Percentiles rank a stretch among this genome's conserved stretches.
Conservation (phyloP, 2,113 vertebrate species). For the Bothrops jararaca region DNA sequence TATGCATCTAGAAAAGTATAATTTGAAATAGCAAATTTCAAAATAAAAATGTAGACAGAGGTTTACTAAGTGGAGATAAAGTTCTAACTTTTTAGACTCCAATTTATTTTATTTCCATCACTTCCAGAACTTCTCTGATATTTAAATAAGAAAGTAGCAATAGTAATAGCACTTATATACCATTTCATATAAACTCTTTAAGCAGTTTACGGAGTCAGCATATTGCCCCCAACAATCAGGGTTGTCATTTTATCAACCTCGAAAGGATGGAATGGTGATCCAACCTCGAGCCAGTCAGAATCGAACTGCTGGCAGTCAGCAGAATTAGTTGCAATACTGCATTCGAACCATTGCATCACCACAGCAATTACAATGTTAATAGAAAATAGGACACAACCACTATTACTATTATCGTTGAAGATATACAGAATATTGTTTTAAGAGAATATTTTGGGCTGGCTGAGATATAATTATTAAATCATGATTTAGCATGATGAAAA, state of each 20-base stretch:
- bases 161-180: background rate
- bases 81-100: background rate
- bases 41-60: background rate
- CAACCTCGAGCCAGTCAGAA: background rate
- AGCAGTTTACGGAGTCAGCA: background rate
- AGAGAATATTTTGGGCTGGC: background rate
- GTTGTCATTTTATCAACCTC: background rate
- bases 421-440: background rate
- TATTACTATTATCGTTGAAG: background rate
- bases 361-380: background rate
- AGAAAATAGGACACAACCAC: background rate
- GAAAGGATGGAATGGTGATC: background rate
- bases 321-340: background rate
- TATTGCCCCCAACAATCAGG: background rate
- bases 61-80: background rate
- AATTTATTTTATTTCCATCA: background rate
- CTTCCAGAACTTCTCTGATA: background rate
- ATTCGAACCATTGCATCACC: background rate
- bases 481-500: background rate
- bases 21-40: background rate
- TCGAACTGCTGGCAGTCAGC: background rate
- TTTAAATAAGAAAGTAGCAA: background rate
- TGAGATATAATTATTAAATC: background rate
- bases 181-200: background rate
- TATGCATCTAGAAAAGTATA: rapidly evolving